Evolutionary conservation across 2,888 invertebrate genomes (phyloP), one percentile per base, ranked within the genome.

Genomic region (Calameuta idolon): DNA sequence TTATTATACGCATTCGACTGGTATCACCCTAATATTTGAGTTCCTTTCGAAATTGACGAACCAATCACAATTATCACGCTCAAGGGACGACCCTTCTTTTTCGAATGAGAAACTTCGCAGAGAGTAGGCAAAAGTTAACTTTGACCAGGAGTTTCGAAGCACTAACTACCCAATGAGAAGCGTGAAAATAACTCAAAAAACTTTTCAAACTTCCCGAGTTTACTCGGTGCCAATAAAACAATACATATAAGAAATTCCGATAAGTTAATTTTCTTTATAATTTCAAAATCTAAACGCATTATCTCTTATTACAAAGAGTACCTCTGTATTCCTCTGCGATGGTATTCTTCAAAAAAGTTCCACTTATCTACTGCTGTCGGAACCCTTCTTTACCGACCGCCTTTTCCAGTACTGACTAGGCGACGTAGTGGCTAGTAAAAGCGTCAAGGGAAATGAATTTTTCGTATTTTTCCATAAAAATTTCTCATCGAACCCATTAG

Each of bases 31-130:
- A 37, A 74, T 74, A 74, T 74, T 74, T 74, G 35, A 34, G 34
- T 74, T 74, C 23, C 12, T 11, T 34, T n/a, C 74, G 12, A 34
- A 74, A 74, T 74, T 74, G 74, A 74, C 74, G 34, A 35, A 34
- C 74, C 74, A 35, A 35, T 74, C 74, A 34, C 74, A 74, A 74
- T 74, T 74, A 74, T 74, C 74, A 37, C 35, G 34, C 71, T 71
- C 71, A 71, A 71, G 34, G 71, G 71, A 34, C 31, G 71, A 55
- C 55, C 55, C 55, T 55, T 23, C 23, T 2, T 55, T 23, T 55
- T 55, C 55, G 55, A 55, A 55, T 23, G 23, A 55, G 55, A 55
- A 55, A 55, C 23, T 55, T 55, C 23, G 9, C 23, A 9, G 23
- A 23, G 55, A 9, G 55, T 55, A 55, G 55, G 9, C 23, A 23